These are phyloP conservation scores for Corticium candelabrum DNA, from an alignment of 37 sponge, comb jelly and placozoan species.

Conservation along the genomic window DNA sequence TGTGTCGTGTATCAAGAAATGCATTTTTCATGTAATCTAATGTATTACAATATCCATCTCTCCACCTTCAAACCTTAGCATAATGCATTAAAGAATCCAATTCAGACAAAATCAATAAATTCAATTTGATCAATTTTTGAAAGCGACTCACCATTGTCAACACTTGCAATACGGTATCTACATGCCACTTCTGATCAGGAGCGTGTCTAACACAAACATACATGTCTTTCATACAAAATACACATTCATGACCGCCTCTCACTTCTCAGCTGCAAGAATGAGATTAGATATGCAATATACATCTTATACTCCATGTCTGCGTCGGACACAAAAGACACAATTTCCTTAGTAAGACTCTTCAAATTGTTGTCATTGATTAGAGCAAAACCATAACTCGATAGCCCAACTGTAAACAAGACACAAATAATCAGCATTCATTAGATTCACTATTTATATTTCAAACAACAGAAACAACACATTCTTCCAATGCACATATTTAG, in stretches of 20 bases:
- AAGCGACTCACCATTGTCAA: constrained; percentile 49
- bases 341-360: constrained; percentile 79
- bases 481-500: no score
- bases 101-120: no score
- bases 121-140: no score
- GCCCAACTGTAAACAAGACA: no score
- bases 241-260: constrained; percentile 8
- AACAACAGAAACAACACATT: no score
- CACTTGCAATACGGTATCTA: constrained; percentile 74
- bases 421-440: no score
- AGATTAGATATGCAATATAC: constrained; percentile 63
- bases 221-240: neutral
- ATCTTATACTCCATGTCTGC: constrained; percentile 76
- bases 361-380: constrained; percentile 80
- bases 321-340: constrained; percentile 61
- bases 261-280: constrained; percentile 66
- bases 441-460: no score
- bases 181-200: constrained; percentile 80
- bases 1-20: no score
- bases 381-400: constrained; percentile 92
- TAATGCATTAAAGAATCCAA: no score
- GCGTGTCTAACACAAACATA: constrained; percentile 41
- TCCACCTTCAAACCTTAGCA: no score
- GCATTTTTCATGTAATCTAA: no score
- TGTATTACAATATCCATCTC: no score